Evolutionary conservation across 2,797 vertebrate genomes (phyloP), one percentile per base, ranked within the genome.

Genomic region (Nasua narica): DNA sequence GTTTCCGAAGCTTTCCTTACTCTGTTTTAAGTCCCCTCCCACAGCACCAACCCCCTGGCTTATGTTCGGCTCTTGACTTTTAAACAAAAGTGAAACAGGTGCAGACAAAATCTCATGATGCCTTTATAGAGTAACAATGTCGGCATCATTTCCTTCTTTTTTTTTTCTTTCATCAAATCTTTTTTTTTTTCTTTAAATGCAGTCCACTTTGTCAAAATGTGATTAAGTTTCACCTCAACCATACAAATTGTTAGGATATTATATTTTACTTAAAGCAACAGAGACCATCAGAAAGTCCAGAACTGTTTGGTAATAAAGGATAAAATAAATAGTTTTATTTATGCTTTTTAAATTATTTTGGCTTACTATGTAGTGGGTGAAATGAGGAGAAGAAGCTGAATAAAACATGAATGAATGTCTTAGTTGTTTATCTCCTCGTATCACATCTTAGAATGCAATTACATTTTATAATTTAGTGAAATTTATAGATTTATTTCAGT

Each of bases 31-130:
- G 88, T 97, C 96, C 96, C 97, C 72, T 43, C 97, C 97, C 94
- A 97, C 65, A 35, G 81, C 96, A 92, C 58, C 88, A 94, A 56
- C 92, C 23, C 2, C 0, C 92, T 74, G 89, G 58, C 60, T 95
- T 93, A 37, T 0, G 54, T 32, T 9, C 58, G 25, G 94, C 95
- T 97, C 93, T 95, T 96, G 92, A 94, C 97, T 97, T 97, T 85
- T 65, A 92, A 95, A 96, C 7, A 82, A 43, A 97, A 98, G 96
- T 81, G 77, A 98, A 97, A 97, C 97, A 98, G 98, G 96, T 96
- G 92, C 92, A 92, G 78, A 87, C 35, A 56, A 87, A 96, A 92
- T 83, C 50, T 83, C 67, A 3, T 0, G 90, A 81, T 95, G 65
- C 69, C 54, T 84, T 87, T 1, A 0, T 29, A 0, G 0, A 95